Evolutionary conservation across 2,113 vertebrate species (phyloP).

Genomic region (Beaufortia kweichowensis): DNA sequence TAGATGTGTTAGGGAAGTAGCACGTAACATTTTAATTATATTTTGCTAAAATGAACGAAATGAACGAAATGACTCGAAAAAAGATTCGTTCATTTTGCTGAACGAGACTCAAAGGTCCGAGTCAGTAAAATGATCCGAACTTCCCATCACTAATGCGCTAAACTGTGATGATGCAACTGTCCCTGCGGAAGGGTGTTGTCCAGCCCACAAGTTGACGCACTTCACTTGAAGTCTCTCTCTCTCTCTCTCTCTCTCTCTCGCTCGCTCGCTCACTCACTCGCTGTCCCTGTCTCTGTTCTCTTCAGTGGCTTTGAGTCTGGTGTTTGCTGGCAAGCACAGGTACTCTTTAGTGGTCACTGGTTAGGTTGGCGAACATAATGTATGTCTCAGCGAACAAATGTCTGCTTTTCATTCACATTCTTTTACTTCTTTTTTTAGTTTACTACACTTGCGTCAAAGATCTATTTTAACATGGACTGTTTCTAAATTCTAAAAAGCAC

Average conservation of each 20-base stretch:
- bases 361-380: slow-evolving; percentile 45
- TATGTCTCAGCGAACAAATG: slow-evolving; percentile 19
- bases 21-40: no score
- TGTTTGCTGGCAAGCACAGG: slow-evolving; percentile 39
- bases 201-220: slow-evolving; percentile 59
- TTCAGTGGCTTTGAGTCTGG: slow-evolving; percentile 44
- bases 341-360: slow-evolving; percentile 57
- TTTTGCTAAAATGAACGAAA: no score
- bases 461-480: slow-evolving; percentile 2
- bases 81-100: no score
- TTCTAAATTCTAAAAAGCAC: slow-evolving; percentile 7
- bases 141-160: no score
- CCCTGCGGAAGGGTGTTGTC: slow-evolving; percentile 51
- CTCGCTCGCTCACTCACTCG: no score
- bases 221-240: no score
- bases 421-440: slow-evolving; percentile 8
- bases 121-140: no score
- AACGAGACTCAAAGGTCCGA: no score
- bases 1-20: no score
- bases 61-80: no score
- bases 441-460: slow-evolving; percentile 26
- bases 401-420: slow-evolving; percentile 43
- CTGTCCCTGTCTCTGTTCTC: neutral
- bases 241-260: no score
- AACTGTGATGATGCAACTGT: slow-evolving; percentile 58